Percentiles rank a stretch among this genome's conserved stretches.
These are phyloP conservation scores for Drosophila pseudoobscura DNA, from an alignment of 1,140 invertebrate species.

Conservation along the genomic window DNA sequence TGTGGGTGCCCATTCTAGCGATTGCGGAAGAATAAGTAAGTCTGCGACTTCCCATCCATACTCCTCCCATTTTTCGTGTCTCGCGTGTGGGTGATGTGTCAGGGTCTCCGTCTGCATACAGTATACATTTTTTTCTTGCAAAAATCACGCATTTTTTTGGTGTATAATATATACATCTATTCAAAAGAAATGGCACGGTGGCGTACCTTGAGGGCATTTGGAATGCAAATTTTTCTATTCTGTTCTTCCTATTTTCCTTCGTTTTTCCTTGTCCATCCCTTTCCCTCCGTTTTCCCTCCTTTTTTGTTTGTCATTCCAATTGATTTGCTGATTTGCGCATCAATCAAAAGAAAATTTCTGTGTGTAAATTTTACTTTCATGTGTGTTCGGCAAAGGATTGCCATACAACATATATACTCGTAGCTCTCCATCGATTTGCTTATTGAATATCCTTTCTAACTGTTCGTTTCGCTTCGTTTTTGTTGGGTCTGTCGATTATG, in stretches of 20 bases:
- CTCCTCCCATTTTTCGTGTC: too few relatives aligned
- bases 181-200: too few relatives aligned
- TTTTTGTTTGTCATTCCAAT: conserved; percentile 57
- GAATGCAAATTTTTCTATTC: conserved; percentile 66
- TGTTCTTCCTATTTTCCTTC: conserved; percentile 5
- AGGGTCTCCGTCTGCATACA: conserved; percentile 15
- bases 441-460: conserved; percentile 22
- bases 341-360: conserved; percentile 60
- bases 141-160: conserved; percentile 54
- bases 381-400: conserved; percentile 13
- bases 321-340: conserved; percentile 73
- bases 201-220: conserved; percentile 36
- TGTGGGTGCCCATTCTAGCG: too few relatives aligned
- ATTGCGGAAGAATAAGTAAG: too few relatives aligned
- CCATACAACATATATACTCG: neutral
- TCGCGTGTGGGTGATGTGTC: too few relatives aligned
- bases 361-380: conserved; percentile 46
- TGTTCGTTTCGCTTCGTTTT: conserved; percentile 2
- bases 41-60: too few relatives aligned
- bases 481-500: conserved; percentile 33
- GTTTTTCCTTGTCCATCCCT: neutral
- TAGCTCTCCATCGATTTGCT: conserved; percentile 18
- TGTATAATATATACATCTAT: conserved; percentile 30
- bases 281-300: neutral
- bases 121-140: conserved; percentile 30